Conservation (phyloP, 1,140 invertebrate genomes). For the Drosophila tani region DNA sequence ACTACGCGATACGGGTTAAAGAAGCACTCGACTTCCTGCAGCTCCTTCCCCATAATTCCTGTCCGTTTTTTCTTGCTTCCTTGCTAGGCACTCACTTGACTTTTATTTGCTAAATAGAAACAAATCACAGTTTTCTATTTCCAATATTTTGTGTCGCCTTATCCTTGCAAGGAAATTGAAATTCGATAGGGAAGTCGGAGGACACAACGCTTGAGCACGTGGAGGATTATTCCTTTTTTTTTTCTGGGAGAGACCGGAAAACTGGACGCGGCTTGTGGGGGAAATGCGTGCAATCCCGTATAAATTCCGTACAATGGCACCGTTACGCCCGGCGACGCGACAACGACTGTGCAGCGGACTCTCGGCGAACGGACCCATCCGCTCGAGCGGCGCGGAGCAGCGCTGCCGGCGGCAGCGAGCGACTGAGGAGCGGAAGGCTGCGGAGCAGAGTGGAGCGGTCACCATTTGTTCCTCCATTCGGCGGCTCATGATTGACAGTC, state of each 20-base stretch:
- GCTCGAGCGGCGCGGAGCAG: conserved; percentile 19
- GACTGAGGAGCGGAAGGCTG: conserved; percentile 2
- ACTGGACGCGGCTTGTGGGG: conserved; percentile 11
- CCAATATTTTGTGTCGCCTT: not conserved
- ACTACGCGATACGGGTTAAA: conserved; percentile 9
- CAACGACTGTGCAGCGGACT: conserved; percentile 66
- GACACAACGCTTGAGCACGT: conserved; percentile 49
- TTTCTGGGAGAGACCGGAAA: conserved; percentile 18
- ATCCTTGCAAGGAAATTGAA: conserved; percentile 36
- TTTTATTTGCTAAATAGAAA: conserved; percentile 47
- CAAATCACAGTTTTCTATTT: conserved; percentile 39
- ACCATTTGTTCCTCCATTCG: conserved; percentile 20
- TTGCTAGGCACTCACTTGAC: conserved; percentile 40
- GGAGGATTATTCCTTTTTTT: conserved; percentile 15
- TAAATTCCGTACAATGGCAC: conserved; percentile 53
- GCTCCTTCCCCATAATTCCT: not conserved
- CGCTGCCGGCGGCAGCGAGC: conserved; percentile 1
- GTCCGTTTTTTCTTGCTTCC: not conserved
- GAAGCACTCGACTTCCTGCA: not conserved
- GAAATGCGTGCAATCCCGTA: conserved; percentile 35
- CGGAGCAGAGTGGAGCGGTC: conserved; percentile 15
- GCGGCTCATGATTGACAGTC: conserved; percentile 53
- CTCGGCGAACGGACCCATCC: conserved; percentile 27
- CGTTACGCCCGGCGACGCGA: conserved; percentile 66
- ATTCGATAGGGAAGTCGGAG: conserved; percentile 42